Evolutionary conservation across 2,888 invertebrate species (phyloP).

Genomic region (Melitaea athalia): DNA sequence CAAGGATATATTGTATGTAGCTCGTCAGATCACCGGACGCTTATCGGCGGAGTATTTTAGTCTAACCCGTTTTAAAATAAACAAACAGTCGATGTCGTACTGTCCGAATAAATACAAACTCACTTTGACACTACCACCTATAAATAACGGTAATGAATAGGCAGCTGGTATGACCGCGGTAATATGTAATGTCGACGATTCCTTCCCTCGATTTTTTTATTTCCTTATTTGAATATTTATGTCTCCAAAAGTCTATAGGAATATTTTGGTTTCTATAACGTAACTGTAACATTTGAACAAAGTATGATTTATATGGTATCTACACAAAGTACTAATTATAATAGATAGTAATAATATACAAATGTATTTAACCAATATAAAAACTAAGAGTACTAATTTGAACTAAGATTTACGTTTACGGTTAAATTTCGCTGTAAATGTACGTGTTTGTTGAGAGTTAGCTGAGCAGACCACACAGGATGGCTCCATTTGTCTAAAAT

Average conservation of each 20-base stretch:
- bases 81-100: constrained; percentile 61
- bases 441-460: constrained; percentile 68
- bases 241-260: constrained; percentile 54
- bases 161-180: constrained; percentile 70
- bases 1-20: constrained; percentile 62
- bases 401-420: neutral
- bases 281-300: neutral
- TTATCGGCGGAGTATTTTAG: constrained; percentile 74
- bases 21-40: constrained; percentile 61
- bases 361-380: neutral
- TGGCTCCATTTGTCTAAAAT: constrained; percentile 75
- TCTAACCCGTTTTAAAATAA: constrained; percentile 76
- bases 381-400: neutral
- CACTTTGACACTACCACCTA: constrained; percentile 77
- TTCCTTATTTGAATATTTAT: constrained; percentile 76
- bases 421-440: constrained; percentile 48
- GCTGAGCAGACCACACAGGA: constrained; percentile 79
- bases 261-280: constrained; percentile 1
- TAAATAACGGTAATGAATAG: constrained; percentile 81
- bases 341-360: neutral
- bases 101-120: constrained; percentile 76
- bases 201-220: constrained; percentile 72
- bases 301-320: neutral
- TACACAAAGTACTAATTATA: neutral
- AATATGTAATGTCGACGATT: constrained; percentile 76